Conservation (phyloP, 2,888 invertebrate genomes). For the Noctua comes region DNA sequence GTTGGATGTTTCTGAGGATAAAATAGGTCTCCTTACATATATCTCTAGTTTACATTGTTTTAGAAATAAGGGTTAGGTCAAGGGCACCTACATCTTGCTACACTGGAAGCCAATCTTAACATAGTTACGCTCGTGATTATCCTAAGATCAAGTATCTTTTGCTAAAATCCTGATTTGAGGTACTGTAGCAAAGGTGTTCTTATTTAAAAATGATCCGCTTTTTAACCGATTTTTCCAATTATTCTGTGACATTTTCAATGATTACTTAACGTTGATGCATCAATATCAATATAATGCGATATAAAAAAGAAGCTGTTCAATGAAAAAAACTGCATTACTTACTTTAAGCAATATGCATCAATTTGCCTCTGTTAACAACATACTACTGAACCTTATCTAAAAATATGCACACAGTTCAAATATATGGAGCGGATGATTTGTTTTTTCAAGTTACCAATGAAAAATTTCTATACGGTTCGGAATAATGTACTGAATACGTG, state of each 20-base stretch:
- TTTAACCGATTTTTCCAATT: neutral
- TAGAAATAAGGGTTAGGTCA: neutral
- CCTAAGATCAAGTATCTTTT: neutral
- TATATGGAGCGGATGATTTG: neutral
- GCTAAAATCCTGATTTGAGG: neutral
- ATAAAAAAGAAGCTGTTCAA: neutral
- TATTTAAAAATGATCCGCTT: neutral
- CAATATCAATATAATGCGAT: neutral
- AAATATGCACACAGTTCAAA: neutral
- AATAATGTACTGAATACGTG: neutral
- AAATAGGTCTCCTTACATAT: neutral
- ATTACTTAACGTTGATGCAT: neutral
- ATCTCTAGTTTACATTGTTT: constrained; percentile 23
- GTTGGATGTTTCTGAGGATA: constrained; percentile 27
- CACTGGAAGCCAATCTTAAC: neutral
- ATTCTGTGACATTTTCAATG: neutral
- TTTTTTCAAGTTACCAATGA: neutral
- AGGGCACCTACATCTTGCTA: neutral
- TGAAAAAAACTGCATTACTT: neutral
- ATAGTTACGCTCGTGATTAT: neutral
- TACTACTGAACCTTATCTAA: too few species aligned
- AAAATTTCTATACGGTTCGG: neutral
- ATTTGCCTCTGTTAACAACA: too few species aligned
- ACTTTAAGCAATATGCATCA: neutral
- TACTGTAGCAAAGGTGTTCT: neutral